Conservation (phyloP, 2,888 invertebrate genomes). For the Heliconius cydno region DNA sequence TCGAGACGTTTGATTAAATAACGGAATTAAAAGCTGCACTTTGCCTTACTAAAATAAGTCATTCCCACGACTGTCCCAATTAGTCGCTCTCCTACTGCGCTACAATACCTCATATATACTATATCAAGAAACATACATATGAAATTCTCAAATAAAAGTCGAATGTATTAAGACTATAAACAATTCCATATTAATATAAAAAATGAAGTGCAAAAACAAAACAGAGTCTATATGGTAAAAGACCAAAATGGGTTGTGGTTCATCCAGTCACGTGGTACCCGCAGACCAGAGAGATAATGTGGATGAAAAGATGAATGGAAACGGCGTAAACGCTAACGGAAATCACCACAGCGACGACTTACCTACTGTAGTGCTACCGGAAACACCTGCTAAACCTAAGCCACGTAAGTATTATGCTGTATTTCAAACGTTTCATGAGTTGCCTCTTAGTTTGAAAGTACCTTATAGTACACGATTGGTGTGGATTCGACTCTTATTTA, state of each 20-base stretch:
- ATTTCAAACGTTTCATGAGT: too few relatives aligned
- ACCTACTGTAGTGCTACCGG: constrained; percentile 74
- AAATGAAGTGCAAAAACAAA: not conserved
- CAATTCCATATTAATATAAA: not conserved
- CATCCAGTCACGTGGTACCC: constrained; percentile 70
- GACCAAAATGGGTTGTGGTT: constrained; percentile 76
- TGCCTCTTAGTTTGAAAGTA: not conserved
- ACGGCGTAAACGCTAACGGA: constrained; percentile 47
- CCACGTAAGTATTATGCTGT: constrained; percentile 61
- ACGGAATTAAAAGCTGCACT: too few relatives aligned
- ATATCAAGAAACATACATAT: not conserved
- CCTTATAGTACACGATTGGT: not conserved
- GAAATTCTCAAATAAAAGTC: not conserved
- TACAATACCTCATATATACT: too few relatives aligned
- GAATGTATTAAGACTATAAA: not conserved
- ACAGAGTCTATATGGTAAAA: not conserved
- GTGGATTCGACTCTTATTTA: not conserved
- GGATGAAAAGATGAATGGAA: constrained; percentile 55
- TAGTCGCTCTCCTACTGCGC: too few relatives aligned
- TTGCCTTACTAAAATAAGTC: too few relatives aligned
- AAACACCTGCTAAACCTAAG: constrained; percentile 69
- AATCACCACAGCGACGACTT: constrained; percentile 64
- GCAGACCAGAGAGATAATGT: constrained; percentile 43
- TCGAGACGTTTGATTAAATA: too few relatives aligned
- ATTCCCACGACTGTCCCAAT: too few relatives aligned